Percentiles rank a stretch among this genome's conserved stretches.
Evolutionary conservation across 1,140 invertebrate genomes (phyloP).

Genomic region (Sipha flava): DNA sequence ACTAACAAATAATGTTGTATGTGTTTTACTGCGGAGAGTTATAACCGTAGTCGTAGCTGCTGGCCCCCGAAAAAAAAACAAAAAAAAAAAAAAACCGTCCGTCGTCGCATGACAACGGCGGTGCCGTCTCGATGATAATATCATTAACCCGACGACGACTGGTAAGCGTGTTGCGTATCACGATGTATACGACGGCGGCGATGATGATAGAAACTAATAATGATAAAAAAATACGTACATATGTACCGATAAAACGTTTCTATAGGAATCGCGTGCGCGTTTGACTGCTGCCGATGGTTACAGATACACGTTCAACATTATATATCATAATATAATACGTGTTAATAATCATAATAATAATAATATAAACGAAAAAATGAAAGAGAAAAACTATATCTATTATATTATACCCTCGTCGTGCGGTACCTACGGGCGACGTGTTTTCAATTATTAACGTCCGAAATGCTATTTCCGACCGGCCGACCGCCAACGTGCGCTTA

Average conservation of each 20-base stretch:
- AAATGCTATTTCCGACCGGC: neutral
- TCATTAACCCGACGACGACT: too few relatives aligned
- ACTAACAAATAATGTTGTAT: neutral
- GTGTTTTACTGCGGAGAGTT: too few relatives aligned
- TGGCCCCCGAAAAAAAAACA: neutral
- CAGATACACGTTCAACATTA: neutral
- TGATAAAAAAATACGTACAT: neutral
- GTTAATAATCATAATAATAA: neutral
- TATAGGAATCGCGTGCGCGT: too few relatives aligned
- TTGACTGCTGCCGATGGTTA: neutral
- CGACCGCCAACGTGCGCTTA: neutral
- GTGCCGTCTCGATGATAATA: neutral
- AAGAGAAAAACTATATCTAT: too few relatives aligned
- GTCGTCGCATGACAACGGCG: neutral
- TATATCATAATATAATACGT: too few relatives aligned
- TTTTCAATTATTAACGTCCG: slow-evolving; percentile 15
- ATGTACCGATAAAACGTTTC: too few relatives aligned
- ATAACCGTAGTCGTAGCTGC: neutral
- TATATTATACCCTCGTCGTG: neutral
- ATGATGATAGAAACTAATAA: too few relatives aligned
- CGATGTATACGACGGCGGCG: too few relatives aligned
- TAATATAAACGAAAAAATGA: neutral
- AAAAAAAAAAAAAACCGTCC: neutral
- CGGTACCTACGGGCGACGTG: slow-evolving; percentile 14
- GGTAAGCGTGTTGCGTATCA: too few relatives aligned